phyloP scores from a whole-genome alignment of 2,113 vertebrate species.

The Passer montanus region DNA sequence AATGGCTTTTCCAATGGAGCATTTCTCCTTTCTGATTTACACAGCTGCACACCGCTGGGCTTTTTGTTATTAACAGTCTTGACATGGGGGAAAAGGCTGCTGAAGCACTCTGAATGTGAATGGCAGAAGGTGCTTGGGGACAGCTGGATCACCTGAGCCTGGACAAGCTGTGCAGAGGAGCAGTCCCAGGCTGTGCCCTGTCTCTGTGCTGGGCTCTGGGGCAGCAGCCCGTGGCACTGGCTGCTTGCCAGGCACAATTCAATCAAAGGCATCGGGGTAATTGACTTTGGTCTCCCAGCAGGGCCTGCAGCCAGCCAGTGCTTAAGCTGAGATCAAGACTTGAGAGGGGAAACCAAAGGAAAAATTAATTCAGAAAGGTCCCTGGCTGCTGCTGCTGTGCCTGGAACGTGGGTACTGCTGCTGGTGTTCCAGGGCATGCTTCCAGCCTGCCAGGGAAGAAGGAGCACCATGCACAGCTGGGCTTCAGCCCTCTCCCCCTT shows the following conservation, averaged over 20 bases:
- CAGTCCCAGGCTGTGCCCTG: neutral
- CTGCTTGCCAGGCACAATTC: neutral
- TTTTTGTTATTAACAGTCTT: neutral
- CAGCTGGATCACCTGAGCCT: neutral
- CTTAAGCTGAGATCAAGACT: neutral
- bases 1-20: conserved; percentile 10
- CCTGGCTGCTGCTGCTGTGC: neutral
- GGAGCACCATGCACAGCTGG: accelerated
- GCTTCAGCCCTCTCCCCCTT: neutral
- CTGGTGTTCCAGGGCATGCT: neutral
- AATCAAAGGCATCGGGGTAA: neutral
- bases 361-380: conserved; percentile 8
- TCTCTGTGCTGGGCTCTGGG: neutral
- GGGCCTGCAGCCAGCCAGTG: neutral
- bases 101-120: neutral
- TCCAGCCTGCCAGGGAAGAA: neutral
- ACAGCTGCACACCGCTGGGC: neutral
- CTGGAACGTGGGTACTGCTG: neutral
- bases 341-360: neutral
- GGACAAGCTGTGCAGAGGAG: neutral
- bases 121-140: neutral
- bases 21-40: neutral
- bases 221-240: neutral
- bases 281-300: conserved; percentile 15
- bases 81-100: neutral